Percentiles rank a stretch among this genome's conserved stretches.
Evolutionary conservation across 2,797 vertebrate species (phyloP).

Genomic region (Rhabdophis nuchalis): DNA sequence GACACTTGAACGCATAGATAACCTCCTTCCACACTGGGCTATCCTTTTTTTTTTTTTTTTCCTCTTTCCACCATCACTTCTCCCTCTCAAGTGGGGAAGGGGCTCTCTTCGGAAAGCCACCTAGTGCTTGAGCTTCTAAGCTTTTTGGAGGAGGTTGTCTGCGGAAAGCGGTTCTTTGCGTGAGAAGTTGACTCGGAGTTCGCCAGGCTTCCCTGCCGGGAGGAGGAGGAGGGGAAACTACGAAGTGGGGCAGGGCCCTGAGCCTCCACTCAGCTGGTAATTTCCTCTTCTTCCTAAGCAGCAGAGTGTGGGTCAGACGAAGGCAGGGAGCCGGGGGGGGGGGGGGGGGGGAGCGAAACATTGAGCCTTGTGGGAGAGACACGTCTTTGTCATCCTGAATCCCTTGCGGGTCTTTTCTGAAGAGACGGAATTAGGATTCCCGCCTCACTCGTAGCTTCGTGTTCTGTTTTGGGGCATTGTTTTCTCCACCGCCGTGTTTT

Average conservation of each 20-base stretch:
- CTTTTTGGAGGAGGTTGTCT: not conserved
- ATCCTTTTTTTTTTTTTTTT: no score
- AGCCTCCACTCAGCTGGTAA: not conserved
- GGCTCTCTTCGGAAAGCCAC: not conserved
- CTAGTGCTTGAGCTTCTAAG: not conserved
- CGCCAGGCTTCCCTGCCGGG: not conserved
- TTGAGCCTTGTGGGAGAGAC: not conserved
- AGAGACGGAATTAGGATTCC: not conserved
- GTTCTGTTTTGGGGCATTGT: not conserved
- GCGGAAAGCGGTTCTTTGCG: not conserved
- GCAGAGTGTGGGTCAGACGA: not conserved
- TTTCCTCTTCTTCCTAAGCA: not conserved
- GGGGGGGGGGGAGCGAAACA: not conserved
- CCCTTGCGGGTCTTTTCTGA: not conserved
- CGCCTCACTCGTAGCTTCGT: not conserved
- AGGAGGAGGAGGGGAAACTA: not conserved
- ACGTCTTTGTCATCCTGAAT: not conserved
- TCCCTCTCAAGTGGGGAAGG: not conserved
- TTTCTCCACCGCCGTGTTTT: not conserved
- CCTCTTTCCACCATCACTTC: not conserved
- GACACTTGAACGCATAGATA: constrained; percentile 20
- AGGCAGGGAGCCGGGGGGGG: not conserved
- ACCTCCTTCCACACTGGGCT: not conserved
- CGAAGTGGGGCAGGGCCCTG: not conserved
- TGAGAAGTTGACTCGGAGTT: constrained; percentile 28